phyloP scores from a whole-genome alignment of 1,140 invertebrate species.

The honey bee (Apis mellifera) region DNA sequence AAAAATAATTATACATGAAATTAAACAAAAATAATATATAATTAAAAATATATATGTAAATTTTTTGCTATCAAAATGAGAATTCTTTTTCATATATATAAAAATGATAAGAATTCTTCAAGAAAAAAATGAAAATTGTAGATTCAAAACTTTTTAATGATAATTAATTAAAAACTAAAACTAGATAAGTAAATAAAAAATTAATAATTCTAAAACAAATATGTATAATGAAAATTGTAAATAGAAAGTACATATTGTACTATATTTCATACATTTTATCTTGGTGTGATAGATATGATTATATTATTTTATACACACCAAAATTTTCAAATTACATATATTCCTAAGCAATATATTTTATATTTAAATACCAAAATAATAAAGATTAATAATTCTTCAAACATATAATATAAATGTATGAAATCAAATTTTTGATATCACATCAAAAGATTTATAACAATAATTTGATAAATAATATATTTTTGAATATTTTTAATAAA shows the following conservation, averaged over 20 bases:
- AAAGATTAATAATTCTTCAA: background rate
- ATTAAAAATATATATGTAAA: background rate
- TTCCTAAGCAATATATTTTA: constrained; percentile 1
- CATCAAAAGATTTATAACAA: background rate
- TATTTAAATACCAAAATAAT: background rate
- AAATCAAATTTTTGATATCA: background rate
- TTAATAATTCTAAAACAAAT: constrained; percentile 32
- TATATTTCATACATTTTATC: constrained; percentile 1
- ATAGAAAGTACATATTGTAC: constrained; percentile 19
- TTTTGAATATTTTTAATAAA: background rate
- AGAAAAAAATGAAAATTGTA: constrained; percentile 17
- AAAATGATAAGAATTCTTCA: background rate
- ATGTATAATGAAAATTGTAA: constrained; percentile 22
- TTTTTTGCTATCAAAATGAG: background rate
- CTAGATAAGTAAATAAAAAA: constrained; percentile 46
- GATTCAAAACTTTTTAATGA: constrained; percentile 35
- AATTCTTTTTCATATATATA: background rate
- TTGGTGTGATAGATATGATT: constrained; percentile 13
- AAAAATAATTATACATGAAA: background rate
- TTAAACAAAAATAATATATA: background rate
- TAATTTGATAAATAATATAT: background rate
- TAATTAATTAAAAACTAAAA: constrained; percentile 38
- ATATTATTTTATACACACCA: constrained; percentile 12
- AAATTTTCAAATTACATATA: constrained; percentile 15
- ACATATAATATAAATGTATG: background rate